Percentiles rank a stretch among this genome's conserved stretches.
These are phyloP conservation scores for Beris chalybata DNA, from an alignment of 2,888 invertebrate genomes.

Conservation along the genomic window DNA sequence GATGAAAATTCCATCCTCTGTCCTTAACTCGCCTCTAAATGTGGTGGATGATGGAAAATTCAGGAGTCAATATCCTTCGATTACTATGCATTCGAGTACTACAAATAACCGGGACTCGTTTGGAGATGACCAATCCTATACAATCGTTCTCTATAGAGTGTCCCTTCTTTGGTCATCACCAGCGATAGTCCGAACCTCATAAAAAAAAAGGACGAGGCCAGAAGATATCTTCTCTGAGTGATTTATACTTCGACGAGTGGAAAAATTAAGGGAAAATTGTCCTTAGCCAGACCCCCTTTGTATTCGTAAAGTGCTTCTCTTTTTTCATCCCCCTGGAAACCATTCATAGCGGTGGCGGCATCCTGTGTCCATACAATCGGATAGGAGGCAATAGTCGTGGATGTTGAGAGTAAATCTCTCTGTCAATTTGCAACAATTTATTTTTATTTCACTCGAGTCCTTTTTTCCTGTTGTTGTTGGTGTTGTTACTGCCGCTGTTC, in stretches of 20 bases:
- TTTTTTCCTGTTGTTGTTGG: constrained; percentile 21
- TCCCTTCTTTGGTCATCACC: no score
- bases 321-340: neutral
- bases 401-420: constrained; percentile 33
- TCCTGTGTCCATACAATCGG: no score
- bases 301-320: constrained; percentile 4
- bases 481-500: neutral
- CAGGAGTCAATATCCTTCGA: no score
- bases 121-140: no score
- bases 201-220: constrained; percentile 23
- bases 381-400: neutral
- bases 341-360: neutral
- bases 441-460: constrained; percentile 36
- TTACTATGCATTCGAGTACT: no score
- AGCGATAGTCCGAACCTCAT: neutral
- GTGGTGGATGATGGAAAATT: no score
- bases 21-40: no score
- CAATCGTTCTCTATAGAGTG: no score
- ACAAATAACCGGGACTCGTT: no score
- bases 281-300: constrained; percentile 6
- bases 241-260: constrained; percentile 22
- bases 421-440: constrained; percentile 40
- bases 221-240: constrained; percentile 17
- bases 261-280: constrained; percentile 11
- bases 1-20: no score